These are phyloP conservation scores for Sarcophaga subvicina DNA, from an alignment of 2,888 invertebrate species.

Conservation along the genomic window DNA sequence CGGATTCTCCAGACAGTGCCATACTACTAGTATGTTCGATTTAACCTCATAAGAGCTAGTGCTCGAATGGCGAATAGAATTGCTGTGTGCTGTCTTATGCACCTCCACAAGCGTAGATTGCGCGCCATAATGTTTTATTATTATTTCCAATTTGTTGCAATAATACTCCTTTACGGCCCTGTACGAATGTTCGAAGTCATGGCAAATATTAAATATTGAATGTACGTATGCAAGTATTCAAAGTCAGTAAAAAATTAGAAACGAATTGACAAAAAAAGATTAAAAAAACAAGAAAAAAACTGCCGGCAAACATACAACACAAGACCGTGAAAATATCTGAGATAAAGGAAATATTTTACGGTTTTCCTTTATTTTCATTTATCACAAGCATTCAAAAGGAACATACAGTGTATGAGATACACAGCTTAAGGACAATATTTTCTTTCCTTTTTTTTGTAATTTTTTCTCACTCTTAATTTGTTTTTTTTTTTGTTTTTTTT, in stretches of 20 bases:
- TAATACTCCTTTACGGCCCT: neutral
- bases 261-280: constrained; percentile 42
- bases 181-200: neutral
- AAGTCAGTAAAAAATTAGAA: constrained; percentile 43
- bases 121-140: no score
- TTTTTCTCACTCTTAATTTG: neutral
- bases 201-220: neutral
- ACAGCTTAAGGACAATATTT: constrained; percentile 46
- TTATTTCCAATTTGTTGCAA: no score
- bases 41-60: no score
- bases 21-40: no score
- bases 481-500: neutral
- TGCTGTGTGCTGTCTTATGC: no score
- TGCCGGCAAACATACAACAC: constrained; percentile 21
- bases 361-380: constrained; percentile 32
- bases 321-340: constrained; percentile 45
- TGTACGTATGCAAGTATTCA: neutral
- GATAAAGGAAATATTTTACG: constrained; percentile 53
- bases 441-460: neutral
- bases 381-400: constrained; percentile 37
- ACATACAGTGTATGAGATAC: neutral
- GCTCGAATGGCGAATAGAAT: no score
- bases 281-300: neutral
- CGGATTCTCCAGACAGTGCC: no score
- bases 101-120: no score